Percentiles rank a stretch among this genome's conserved stretches.
phyloP scores from a whole-genome alignment of 2,888 invertebrate species.

The Rhagonycha fulva region DNA sequence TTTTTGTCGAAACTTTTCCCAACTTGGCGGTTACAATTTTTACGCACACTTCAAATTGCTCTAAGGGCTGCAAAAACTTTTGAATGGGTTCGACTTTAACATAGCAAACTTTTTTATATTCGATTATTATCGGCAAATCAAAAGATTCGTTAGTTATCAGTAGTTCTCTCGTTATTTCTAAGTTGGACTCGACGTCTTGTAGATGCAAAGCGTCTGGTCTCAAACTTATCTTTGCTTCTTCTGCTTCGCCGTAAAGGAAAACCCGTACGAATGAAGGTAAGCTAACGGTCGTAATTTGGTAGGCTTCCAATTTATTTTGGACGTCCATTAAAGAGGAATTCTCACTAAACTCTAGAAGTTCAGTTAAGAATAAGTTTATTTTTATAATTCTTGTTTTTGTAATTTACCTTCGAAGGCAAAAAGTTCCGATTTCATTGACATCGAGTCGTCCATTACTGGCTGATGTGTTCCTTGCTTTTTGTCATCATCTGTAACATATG shows the following conservation, averaged over 20 bases:
- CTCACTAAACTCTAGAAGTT: not conserved
- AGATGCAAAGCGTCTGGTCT: slow-evolving; percentile 57
- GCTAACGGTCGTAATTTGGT: not conserved
- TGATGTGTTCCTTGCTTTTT: not conserved
- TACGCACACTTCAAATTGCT: slow-evolving; percentile 43
- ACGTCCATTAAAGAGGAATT: not conserved
- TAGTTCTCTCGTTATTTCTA: slow-evolving; percentile 50
- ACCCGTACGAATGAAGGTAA: slow-evolving; percentile 49
- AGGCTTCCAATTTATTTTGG: not conserved
- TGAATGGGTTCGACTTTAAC: slow-evolving; percentile 54
- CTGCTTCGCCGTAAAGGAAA: slow-evolving; percentile 62
- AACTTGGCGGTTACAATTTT: slow-evolving; percentile 38
- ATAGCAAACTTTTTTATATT: slow-evolving; percentile 53
- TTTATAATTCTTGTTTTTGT: not conserved
- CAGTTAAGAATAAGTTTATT: not conserved
- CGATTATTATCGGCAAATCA: slow-evolving; percentile 52
- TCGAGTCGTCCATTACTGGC: not conserved
- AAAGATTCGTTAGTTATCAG: slow-evolving; percentile 57
- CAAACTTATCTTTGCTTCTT: slow-evolving; percentile 57
- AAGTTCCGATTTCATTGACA: not conserved
- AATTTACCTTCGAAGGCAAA: not conserved
- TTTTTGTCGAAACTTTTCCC: slow-evolving; percentile 34
- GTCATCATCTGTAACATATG: not conserved
- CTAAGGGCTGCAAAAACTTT: slow-evolving; percentile 53
- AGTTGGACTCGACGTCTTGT: slow-evolving; percentile 54